Percentiles rank a stretch among this genome's conserved stretches.
These are phyloP conservation scores for Lates japonicus DNA, from an alignment of 2,797 vertebrate genomes.

Conservation along the genomic window DNA sequence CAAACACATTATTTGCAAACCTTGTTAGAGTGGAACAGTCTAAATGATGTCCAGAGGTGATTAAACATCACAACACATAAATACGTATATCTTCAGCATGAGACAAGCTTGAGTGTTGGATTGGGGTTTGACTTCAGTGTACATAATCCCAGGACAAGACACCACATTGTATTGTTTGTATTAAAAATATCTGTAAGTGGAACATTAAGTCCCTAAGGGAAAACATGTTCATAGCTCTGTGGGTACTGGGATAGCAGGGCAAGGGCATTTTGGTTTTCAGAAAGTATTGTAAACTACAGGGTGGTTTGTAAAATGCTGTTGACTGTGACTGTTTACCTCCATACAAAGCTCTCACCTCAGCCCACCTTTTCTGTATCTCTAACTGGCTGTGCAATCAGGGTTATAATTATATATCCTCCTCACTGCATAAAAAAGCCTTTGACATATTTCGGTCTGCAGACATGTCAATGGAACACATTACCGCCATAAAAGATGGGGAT, in stretches of 20 bases:
- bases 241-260: too few relatives aligned
- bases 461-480: neutral
- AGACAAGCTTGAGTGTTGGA: neutral
- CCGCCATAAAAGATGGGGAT: constrained; percentile 4
- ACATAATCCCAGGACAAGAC: neutral
- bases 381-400: neutral
- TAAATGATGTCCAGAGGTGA: neutral
- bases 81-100: neutral
- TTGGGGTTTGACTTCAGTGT: neutral
- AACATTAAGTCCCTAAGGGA: too few relatives aligned
- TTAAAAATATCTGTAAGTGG: too few relatives aligned
- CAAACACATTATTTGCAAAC: constrained; percentile 6
- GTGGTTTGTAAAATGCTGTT: too few relatives aligned
- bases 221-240: too few relatives aligned
- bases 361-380: neutral
- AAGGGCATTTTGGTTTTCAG: too few relatives aligned
- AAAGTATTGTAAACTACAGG: too few relatives aligned
- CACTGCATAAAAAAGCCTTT: neutral
- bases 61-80: too few relatives aligned
- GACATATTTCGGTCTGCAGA: constrained; percentile 16
- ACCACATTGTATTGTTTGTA: too few relatives aligned
- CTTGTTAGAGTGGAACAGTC: neutral
- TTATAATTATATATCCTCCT: neutral
- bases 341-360: constrained; percentile 1
- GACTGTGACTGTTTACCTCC: too few relatives aligned